Evolutionary conservation across 2,888 invertebrate genomes (phyloP).

Genomic region (Epirrita christyi): DNA sequence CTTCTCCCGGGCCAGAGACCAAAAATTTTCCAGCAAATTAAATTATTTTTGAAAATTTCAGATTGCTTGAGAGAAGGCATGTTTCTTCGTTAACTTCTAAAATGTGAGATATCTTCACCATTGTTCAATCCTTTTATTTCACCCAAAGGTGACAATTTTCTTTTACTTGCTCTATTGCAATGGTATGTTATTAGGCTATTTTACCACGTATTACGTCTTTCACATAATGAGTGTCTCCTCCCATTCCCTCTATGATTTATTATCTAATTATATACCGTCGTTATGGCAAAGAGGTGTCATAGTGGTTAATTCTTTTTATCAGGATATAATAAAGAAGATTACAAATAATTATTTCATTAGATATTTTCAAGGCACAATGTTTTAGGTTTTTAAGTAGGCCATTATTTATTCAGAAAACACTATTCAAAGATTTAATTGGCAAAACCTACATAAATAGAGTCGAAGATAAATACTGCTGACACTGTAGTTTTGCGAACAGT

Average conservation of each 20-base stretch:
- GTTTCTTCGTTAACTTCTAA: slow-evolving; percentile 1
- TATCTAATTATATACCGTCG: slow-evolving; percentile 9
- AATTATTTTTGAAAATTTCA: slow-evolving; percentile 56
- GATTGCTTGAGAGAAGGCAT: slow-evolving; percentile 46
- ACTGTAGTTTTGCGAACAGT: no score
- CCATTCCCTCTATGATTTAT: slow-evolving; percentile 19
- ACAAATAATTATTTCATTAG: no score
- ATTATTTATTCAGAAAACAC: no score
- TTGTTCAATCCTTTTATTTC: slow-evolving; percentile 32
- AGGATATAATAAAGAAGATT: neutral
- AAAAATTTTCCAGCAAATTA: slow-evolving; percentile 56
- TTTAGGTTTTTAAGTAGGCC: no score
- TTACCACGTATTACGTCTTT: slow-evolving; percentile 45
- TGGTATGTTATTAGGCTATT: slow-evolving; percentile 50
- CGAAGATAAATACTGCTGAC: neutral
- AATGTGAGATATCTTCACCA: slow-evolving; percentile 6
- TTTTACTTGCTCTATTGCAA: slow-evolving; percentile 22
- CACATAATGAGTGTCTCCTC: slow-evolving; percentile 36
- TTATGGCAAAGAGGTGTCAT: neutral
- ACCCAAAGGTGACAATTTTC: slow-evolving; percentile 44
- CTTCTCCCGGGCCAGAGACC: slow-evolving; percentile 61
- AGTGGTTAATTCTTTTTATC: neutral
- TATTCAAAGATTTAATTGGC: neutral
- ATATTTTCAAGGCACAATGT: no score
- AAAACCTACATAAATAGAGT: no score